Conservation (phyloP, 2,113 vertebrate genomes). For the Gopherus flavomarginatus region DNA sequence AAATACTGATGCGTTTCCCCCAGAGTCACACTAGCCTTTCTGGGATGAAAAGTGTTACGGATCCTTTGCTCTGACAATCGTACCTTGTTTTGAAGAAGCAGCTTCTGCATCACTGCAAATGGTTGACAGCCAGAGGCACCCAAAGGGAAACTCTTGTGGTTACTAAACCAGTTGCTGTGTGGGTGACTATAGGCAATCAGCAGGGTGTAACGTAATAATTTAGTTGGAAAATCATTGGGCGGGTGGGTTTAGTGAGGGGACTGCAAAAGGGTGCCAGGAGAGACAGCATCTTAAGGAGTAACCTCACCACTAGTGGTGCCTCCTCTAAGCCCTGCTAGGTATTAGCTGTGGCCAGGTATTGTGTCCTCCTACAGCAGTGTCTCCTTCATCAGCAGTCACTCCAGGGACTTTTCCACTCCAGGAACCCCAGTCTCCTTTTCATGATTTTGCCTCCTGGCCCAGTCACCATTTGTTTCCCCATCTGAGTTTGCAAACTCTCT, state of each 20-base stretch:
- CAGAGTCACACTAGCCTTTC: background rate
- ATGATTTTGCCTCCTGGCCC: background rate
- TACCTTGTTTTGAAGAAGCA: background rate
- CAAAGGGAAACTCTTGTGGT: background rate
- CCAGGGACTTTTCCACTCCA: no score
- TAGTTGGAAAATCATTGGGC: no score
- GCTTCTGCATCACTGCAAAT: background rate
- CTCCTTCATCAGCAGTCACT: no score
- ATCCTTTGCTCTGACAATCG: no score
- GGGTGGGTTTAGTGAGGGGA: no score
- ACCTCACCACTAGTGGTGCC: background rate
- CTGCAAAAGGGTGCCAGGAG: background rate
- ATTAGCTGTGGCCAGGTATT: background rate
- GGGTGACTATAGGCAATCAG: accelerated
- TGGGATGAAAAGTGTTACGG: background rate
- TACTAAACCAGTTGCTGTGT: background rate
- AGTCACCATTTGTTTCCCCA: no score
- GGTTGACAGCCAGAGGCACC: background rate
- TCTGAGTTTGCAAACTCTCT: background rate
- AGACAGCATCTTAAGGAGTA: background rate
- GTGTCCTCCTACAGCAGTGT: no score
- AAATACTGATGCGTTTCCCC: background rate
- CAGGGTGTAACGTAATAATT: background rate
- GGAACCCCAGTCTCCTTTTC: no score
- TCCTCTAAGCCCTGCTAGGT: accelerated